Conservation (phyloP, 1,140 invertebrate genomes). For the Pogonomyrmex barbatus region DNA sequence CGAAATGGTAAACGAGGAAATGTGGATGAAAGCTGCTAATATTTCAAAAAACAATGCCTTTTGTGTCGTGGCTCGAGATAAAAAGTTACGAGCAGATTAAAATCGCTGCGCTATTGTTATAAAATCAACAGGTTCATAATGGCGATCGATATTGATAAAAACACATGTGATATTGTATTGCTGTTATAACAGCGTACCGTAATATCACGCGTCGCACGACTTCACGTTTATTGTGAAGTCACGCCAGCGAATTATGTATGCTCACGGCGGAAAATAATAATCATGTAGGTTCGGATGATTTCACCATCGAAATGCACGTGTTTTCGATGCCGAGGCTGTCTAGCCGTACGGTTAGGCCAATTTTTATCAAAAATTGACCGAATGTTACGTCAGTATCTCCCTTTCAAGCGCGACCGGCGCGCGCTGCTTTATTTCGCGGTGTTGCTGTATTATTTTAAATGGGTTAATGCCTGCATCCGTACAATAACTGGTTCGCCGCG, state of each 20-base stretch:
- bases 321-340: neutral
- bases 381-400: conserved; percentile 65
- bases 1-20: conserved; percentile 34
- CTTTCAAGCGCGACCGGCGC: conserved; percentile 54
- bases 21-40: conserved; percentile 9
- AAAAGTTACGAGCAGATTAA: neutral
- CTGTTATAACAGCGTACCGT: neutral
- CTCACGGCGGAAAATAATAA: conserved; percentile 14
- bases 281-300: conserved; percentile 1
- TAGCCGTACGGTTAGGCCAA: conserved; percentile 38
- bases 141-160: neutral
- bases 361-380: conserved; percentile 66
- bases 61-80: neutral
- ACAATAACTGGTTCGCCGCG: conserved; percentile 68
- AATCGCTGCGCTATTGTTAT: neutral
- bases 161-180: conserved; percentile 6
- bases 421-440: conserved; percentile 48
- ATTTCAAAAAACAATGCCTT: neutral
- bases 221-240: neutral
- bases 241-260: neutral
- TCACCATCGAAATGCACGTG: conserved; percentile 25
- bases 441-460: conserved; percentile 71
- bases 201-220: neutral
- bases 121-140: conserved; percentile 1
- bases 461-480: conserved; percentile 70